Evolutionary conservation across 1,140 invertebrate species (phyloP), one percentile per base, ranked within the genome.

Genomic region (Maniola jurtina): DNA sequence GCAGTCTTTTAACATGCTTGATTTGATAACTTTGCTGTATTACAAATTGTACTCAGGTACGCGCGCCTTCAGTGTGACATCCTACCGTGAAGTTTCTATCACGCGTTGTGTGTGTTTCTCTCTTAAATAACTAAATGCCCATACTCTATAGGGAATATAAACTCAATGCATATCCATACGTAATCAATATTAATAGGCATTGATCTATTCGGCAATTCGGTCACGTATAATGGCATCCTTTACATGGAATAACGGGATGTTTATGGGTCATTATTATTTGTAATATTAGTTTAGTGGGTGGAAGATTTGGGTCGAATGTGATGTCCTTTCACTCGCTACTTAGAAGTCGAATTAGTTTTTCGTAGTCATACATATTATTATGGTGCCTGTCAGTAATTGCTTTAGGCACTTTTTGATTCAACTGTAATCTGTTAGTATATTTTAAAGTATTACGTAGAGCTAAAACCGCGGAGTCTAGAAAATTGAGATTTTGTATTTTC

Each of bases 181-280:
- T 63, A 66, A 66, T 62, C 64, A 66, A 72, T 72, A 72, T 64
- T 72, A 72, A 72, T 72, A 72, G 55, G 11, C 48, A 38, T 10
- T 9, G 33, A 38, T 42, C 57, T 64, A 40, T 68, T 47, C 54
- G n/a, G 47, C 57, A 69, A 66, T 69, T 62, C 63, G 55, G 58
- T 72, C 71, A 72, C 66, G 71, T 72, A 72, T 68, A 69, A 69
- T 72, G 55, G 64, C 71, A 72, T 72, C 55, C 55, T 57, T n/a
- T 57, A 57, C 55, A 57, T 57, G 55, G 55, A 38, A 57, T 72
- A 72, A 72, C 70, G 70, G 70, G 59, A 62, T 57, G 66, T 71
- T 40, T 57, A 40, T 57, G 55, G 52, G 66, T 68, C 66, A 40
- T 65, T 58, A 71, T 64, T 64, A 72, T 62, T 45, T 65, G 64